Evolutionary conservation across 1,140 invertebrate genomes (phyloP).

Genomic region (Xylocopa sonorina): DNA sequence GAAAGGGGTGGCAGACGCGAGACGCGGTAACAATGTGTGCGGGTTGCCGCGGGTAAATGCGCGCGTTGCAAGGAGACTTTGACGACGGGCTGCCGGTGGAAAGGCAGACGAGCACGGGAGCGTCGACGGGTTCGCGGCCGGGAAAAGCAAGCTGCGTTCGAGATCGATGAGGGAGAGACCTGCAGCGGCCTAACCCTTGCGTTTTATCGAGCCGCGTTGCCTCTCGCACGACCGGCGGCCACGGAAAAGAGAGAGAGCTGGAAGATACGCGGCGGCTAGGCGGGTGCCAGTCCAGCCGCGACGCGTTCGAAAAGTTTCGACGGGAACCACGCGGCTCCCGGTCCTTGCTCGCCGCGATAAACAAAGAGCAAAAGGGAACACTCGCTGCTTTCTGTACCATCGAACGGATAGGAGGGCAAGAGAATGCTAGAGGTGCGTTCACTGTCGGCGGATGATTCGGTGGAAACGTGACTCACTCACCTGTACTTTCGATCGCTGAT

Average conservation of each 20-base stretch:
- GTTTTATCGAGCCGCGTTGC: conserved; percentile 55
- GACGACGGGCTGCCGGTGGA: conserved; percentile 9
- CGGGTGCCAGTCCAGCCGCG: too few relatives aligned
- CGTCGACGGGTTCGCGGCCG: conserved; percentile 9
- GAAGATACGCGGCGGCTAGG: conserved; percentile 7
- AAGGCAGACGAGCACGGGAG: neutral
- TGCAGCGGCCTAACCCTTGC: conserved; percentile 56
- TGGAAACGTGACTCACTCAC: too few relatives aligned
- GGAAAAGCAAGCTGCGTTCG: conserved; percentile 17
- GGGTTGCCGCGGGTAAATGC: conserved; percentile 27
- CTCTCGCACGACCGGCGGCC: conserved; percentile 6
- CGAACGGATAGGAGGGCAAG: too few relatives aligned
- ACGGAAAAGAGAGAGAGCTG: conserved; percentile 26
- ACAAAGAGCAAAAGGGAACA: too few relatives aligned
- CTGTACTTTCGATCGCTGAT: conserved; percentile 1
- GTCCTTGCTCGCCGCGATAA: too few relatives aligned
- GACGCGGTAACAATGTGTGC: conserved; percentile 24
- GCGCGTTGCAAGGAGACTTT: conserved; percentile 50
- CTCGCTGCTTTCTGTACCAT: too few relatives aligned
- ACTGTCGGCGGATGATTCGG: too few relatives aligned
- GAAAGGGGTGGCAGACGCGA: neutral
- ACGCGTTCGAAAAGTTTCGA: neutral
- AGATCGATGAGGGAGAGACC: conserved; percentile 52
- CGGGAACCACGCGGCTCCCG: neutral
- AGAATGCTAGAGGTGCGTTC: too few relatives aligned